These are phyloP conservation scores for Xanthostigma xanthostigma DNA, from an alignment of 2,888 invertebrate genomes.

Conservation along the genomic window DNA sequence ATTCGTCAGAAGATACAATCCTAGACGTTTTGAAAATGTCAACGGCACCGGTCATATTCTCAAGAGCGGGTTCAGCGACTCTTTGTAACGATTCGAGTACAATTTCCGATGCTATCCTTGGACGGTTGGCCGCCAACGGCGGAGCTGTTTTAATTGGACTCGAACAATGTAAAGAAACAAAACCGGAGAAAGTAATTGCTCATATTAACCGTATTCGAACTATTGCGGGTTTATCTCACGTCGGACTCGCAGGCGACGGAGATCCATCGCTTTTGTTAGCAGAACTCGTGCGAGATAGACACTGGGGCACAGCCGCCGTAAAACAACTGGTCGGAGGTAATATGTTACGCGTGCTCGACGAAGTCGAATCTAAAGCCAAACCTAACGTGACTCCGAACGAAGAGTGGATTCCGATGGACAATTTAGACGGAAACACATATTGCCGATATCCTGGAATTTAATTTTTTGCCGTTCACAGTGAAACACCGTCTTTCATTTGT, in stretches of 20 bases:
- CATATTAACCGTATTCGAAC: conserved; percentile 50
- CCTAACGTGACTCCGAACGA: conserved; percentile 29
- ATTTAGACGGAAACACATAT: conserved; percentile 36
- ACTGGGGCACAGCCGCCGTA: conserved; percentile 41
- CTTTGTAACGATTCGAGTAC: conserved; percentile 44
- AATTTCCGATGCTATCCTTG: conserved; percentile 40
- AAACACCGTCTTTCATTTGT: too few species aligned
- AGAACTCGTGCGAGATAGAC: conserved; percentile 40
- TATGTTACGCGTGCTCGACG: conserved; percentile 37
- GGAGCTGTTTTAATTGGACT: conserved; percentile 49
- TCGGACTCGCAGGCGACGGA: conserved; percentile 43
- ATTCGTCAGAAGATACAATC: conserved; percentile 48
- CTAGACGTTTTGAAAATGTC: conserved; percentile 39
- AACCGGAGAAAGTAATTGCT: conserved; percentile 30
- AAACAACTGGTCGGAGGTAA: conserved; percentile 43
- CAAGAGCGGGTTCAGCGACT: conserved; percentile 46
- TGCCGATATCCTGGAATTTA: conserved; percentile 35
- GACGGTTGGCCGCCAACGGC: conserved; percentile 29
- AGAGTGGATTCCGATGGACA: conserved; percentile 36
- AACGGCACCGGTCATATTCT: conserved; percentile 48
- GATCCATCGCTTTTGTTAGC: conserved; percentile 40
- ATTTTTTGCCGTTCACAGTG: conserved; percentile 4
- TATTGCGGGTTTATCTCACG: conserved; percentile 48
- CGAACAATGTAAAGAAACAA: conserved; percentile 30
- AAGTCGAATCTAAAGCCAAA: conserved; percentile 29